Conservation (phyloP, 2,888 invertebrate species). For the Leptopilina drosophilae region DNA sequence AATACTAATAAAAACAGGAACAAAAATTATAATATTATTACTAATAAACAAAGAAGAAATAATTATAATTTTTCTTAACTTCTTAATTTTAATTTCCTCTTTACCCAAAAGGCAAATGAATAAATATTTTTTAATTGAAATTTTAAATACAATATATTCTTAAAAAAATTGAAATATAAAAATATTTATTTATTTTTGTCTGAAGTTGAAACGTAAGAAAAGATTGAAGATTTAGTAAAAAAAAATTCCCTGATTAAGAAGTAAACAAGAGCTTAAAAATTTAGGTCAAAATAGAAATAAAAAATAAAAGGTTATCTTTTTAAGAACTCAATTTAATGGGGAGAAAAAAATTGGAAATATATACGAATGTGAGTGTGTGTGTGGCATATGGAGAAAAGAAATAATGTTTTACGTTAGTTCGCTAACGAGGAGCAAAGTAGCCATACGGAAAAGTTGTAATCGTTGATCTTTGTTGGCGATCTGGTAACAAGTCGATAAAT, state of each 20-base stretch:
- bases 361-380: not conserved
- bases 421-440: conserved; percentile 7
- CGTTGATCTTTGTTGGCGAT: conserved; percentile 28
- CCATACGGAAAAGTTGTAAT: conserved; percentile 24
- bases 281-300: too few species aligned
- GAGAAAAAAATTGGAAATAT: not conserved
- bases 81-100: too few species aligned
- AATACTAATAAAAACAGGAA: too few species aligned
- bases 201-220: too few species aligned
- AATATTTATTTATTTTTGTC: not conserved
- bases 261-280: too few species aligned
- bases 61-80: too few species aligned
- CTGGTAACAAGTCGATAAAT: conserved; percentile 40
- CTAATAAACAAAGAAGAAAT: too few species aligned
- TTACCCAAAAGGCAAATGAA: not conserved
- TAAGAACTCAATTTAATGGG: too few species aligned
- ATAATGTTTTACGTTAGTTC: conserved; percentile 4
- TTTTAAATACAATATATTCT: not conserved
- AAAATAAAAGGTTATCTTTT: too few species aligned
- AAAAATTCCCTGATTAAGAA: too few species aligned
- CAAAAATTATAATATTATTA: too few species aligned
- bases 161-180: not conserved
- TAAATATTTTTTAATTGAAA: not conserved
- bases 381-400: not conserved
- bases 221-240: too few species aligned